Evolutionary conservation across 2,888 invertebrate species (phyloP), one percentile per base, ranked within the genome.

Genomic region (Drosophila quasianomalipes): DNA sequence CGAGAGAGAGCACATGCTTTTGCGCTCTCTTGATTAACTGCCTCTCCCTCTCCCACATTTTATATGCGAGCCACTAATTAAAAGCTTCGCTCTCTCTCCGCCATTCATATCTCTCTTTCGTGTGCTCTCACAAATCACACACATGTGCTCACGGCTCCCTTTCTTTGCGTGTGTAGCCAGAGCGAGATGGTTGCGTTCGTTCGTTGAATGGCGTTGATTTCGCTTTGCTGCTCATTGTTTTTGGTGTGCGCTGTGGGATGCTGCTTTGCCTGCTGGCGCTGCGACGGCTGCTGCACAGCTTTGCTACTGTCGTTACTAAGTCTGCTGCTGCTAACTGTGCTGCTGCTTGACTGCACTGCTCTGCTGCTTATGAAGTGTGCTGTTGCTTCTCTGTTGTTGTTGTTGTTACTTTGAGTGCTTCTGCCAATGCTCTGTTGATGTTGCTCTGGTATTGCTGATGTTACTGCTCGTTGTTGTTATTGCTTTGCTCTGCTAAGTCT

Each of bases 141-240:
- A 47, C 47, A 47, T 16, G 26, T 26, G 47, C 47, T 47, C 47
- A 26, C 16, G 26, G 16, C 47, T 47, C 47, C 47, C 26, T 9
- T 47, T 26, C 26, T 26, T 9, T 16, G 26, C 31, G 86, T 62
- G 73, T 44, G 12, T 22, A 51, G 85, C 64, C 71, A 37, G 74
- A 87, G 79, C 76, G 91, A 83, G 87, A 89, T 69, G 60, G 75
- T 28, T 74, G 72, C 65, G 54, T 57, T 74, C 28, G 41, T 47
- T 59, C 37, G 30, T 58, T 77, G 71, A 75, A 80, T 82, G 89
- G 82, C 73, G 89, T 89, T 89, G 86, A 87, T 86, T 87, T 83
- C 55, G 76, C 44, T 70, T 60, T 70, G 49, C 59, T 70, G 52
- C 63, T 79, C 57, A 70, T 83, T 90, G 82, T 80, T 84, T 83